phyloP scores from a whole-genome alignment of 2,797 vertebrate species.

The Antrozous pallidus region DNA sequence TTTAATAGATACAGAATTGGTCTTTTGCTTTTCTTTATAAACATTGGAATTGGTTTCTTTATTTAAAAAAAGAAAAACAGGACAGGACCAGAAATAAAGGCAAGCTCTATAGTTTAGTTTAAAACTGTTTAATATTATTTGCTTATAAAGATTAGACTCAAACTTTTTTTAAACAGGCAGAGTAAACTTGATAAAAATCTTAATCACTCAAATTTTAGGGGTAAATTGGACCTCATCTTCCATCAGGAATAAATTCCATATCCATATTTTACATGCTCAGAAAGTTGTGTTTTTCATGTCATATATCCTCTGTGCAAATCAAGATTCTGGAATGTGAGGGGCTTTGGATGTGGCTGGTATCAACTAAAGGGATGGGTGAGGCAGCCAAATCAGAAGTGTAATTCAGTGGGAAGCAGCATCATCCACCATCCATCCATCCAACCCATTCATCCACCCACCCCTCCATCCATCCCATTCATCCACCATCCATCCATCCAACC shows the following conservation, averaged over 20 bases:
- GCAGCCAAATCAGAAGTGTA: background rate
- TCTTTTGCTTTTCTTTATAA: conserved; percentile 29
- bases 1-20: background rate
- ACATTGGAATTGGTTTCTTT: background rate
- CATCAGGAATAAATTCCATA: background rate
- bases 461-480: too few relatives aligned
- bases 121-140: conserved; percentile 20
- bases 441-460: background rate
- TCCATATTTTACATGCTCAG: background rate
- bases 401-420: background rate
- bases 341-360: background rate
- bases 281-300: background rate
- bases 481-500: background rate
- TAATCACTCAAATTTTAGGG: background rate
- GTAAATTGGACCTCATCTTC: background rate
- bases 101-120: background rate
- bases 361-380: background rate
- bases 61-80: background rate
- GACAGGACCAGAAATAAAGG: background rate
- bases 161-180: background rate
- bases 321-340: background rate
- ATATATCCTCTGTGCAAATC: background rate
- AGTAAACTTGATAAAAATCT: background rate
- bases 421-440: background rate
- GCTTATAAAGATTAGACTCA: background rate